Evolutionary conservation across 1,140 invertebrate genomes (phyloP).

Genomic region (Lasaia peninsularis): DNA sequence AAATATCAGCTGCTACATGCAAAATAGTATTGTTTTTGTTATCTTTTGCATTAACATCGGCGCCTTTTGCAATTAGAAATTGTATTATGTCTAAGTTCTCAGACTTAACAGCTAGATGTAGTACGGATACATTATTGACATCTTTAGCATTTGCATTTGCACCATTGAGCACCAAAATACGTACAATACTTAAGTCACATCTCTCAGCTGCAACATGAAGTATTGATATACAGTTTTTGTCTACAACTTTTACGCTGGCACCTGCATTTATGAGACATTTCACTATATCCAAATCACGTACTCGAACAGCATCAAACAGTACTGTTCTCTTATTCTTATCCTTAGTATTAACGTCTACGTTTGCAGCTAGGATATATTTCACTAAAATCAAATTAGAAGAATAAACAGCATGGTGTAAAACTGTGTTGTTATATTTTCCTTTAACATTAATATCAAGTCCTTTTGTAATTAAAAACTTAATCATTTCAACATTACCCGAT

Average conservation of each 20-base stretch:
- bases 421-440: neutral
- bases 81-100: neutral
- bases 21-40: neutral
- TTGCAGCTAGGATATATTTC: neutral
- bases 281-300: neutral
- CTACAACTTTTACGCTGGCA: neutral
- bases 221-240: neutral
- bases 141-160: neutral
- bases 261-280: neutral
- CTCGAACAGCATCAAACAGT: neutral
- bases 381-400: neutral
- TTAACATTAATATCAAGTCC: neutral
- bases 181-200: neutral
- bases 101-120: neutral
- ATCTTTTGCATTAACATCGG: neutral
- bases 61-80: neutral
- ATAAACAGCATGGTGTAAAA: neutral
- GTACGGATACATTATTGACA: neutral
- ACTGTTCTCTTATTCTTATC: neutral
- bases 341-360: neutral
- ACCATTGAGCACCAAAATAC: neutral
- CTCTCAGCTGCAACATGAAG: neutral
- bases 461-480: neutral
- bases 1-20: neutral
- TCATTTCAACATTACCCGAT: neutral